phyloP scores from a whole-genome alignment of 1,140 invertebrate genomes.

The Aricia agestis region DNA sequence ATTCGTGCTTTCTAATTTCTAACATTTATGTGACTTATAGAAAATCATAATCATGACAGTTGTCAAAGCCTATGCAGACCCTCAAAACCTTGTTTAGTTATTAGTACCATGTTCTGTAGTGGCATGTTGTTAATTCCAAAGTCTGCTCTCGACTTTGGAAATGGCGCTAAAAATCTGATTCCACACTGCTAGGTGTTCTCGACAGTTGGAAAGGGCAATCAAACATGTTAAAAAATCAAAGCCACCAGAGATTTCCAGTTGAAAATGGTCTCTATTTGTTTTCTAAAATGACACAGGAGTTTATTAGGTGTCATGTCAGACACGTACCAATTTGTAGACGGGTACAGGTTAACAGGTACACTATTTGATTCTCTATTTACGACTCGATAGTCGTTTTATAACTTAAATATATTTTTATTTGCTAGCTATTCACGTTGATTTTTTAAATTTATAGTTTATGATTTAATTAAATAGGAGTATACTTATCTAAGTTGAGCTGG shows the following conservation, averaged over 20 bases:
- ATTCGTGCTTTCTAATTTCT: too few species aligned
- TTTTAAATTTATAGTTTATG: constrained; percentile 3
- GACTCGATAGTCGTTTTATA: not conserved
- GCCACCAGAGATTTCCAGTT: not conserved
- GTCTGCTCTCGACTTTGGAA: not conserved
- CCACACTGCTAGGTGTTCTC: not conserved
- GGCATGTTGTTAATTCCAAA: not conserved
- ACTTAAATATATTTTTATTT: not conserved
- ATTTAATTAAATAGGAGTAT: not conserved
- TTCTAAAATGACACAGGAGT: constrained; percentile 7
- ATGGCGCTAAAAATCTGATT: not conserved
- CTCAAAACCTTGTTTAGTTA: not conserved
- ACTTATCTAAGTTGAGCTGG: not conserved
- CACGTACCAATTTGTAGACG: constrained; percentile 2
- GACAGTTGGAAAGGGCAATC: not conserved
- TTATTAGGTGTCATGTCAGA: constrained; percentile 7
- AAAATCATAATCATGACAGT: too few species aligned
- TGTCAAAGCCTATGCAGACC: too few species aligned
- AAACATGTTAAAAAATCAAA: constrained; percentile 5
- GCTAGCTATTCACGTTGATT: not conserved
- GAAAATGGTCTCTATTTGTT: constrained; percentile 5
- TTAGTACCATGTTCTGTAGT: not conserved
- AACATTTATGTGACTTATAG: too few species aligned
- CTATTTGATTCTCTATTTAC: constrained; percentile 6
- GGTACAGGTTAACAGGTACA: not conserved